Percentiles rank a stretch among this genome's conserved stretches.
phyloP scores from a whole-genome alignment of 2,113 vertebrate genomes.

The Piaya cayana region DNA sequence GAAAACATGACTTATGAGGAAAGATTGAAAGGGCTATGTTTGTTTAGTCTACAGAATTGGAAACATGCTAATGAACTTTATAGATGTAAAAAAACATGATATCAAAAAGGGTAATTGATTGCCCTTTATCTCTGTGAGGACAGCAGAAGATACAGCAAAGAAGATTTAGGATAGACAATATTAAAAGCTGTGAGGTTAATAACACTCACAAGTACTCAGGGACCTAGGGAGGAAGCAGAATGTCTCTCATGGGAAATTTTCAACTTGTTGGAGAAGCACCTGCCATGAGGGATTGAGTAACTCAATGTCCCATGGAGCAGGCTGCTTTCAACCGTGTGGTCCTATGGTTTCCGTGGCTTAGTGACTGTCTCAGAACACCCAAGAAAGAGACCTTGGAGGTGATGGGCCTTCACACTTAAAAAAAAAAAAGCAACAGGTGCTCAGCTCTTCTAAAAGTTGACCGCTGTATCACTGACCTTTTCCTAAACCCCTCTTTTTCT shows the following conservation, averaged over 20 bases:
- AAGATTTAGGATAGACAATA: neutral
- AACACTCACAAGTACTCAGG: neutral
- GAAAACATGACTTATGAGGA: conserved; percentile 25
- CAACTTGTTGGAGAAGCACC: neutral
- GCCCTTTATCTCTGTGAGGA: neutral
- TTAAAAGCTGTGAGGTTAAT: neutral
- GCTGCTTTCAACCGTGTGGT: neutral
- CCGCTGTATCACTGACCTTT: neutral
- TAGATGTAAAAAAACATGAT: neutral
- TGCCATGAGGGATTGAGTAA: neutral
- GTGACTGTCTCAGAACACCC: neutral
- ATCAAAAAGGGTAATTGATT: neutral
- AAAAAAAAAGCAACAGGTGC: neutral
- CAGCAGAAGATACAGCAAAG: neutral
- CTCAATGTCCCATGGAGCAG: neutral
- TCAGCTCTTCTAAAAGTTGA: neutral
- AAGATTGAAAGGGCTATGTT: conserved; percentile 30
- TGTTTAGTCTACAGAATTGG: conserved; percentile 56
- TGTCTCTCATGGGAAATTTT: neutral
- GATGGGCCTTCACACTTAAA: neutral
- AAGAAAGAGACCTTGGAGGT: neutral
- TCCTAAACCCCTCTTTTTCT: neutral
- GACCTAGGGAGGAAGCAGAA: neutral
- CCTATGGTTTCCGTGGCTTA: neutral
- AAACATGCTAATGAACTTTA: conserved; percentile 5